phyloP scores from a whole-genome alignment of 2,797 vertebrate genomes.

The Nannoperca australis region DNA sequence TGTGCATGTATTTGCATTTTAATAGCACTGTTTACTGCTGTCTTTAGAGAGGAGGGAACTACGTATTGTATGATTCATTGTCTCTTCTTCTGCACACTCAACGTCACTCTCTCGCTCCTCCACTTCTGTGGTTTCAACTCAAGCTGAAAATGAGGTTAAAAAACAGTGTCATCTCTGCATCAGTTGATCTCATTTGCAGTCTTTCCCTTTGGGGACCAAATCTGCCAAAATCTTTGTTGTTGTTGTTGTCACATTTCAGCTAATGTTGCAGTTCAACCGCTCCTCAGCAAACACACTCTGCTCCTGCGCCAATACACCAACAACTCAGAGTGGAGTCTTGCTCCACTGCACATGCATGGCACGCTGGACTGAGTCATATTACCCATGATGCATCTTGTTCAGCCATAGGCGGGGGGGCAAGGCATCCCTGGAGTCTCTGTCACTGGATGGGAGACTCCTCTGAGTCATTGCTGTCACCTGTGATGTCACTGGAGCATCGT shows the following conservation, averaged over 20 bases:
- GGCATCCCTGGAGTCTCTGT: slow-evolving; percentile 55
- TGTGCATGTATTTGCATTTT: slow-evolving; percentile 61
- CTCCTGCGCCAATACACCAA: slow-evolving; percentile 1
- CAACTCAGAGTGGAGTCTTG: slow-evolving; percentile 13
- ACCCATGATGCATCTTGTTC: slow-evolving; percentile 68
- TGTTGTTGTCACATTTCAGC: slow-evolving; percentile 6
- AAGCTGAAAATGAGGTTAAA: slow-evolving; percentile 40
- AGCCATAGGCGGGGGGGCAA: slow-evolving; percentile 31
- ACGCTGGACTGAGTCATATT: slow-evolving; percentile 60
- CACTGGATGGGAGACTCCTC: slow-evolving; percentile 51
- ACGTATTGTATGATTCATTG: slow-evolving; percentile 45
- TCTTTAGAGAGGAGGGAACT: slow-evolving; percentile 4
- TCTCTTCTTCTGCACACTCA: slow-evolving; percentile 25
- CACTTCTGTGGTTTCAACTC: slow-evolving; percentile 23
- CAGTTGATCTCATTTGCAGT: slow-evolving; percentile 35
- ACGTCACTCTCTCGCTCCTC: slow-evolving; percentile 22
- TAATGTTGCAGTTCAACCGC: background rate
- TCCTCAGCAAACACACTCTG: slow-evolving; percentile 9
- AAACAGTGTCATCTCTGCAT: slow-evolving; percentile 12
- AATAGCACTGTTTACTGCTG: slow-evolving; percentile 41
- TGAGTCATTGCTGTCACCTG: slow-evolving; percentile 71
- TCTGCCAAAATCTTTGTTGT: background rate
- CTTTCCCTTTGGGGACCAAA: background rate
- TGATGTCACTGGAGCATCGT: slow-evolving; percentile 54
- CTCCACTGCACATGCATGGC: slow-evolving; percentile 14